Evolutionary conservation across 2,888 invertebrate species (phyloP), one percentile per base, ranked within the genome.

Genomic region (Amorpha juglandis): DNA sequence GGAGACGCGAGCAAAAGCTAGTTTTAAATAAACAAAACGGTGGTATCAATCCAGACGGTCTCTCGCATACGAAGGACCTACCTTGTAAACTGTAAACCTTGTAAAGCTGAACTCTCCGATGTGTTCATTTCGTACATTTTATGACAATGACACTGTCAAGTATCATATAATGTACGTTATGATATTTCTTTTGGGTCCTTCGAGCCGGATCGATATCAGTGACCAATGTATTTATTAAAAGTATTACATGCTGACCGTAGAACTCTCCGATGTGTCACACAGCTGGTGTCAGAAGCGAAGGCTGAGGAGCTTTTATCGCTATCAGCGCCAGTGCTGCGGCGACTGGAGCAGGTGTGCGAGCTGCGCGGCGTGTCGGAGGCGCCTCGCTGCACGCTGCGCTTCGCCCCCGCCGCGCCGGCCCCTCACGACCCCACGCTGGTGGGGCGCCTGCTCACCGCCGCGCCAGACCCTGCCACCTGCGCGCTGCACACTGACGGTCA

Each of bases 231-330:
- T 48, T 6, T 48, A 27, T 27, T 27, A 4, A 27, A 4, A 27
- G 4, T 3, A 27, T 27, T n/a, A n/a, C n/a, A n/a, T 38, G 9
- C 38, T 9, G 38, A 38, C 7, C 1, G 2, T 38, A 38, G 8
- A 45, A 16, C 48, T 21, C 19, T 11, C 9, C 2, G 1, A 19
- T 19, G 19, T 45, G 9, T n/a, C 6, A 38, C 38, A 62, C 89
- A 95, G 84, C 90, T 96, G 4, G 86, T 96, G 19, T 86, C 94
- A 0, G 94, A 95, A 75, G 96, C 95, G 0, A 95, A 95, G 0
- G 95, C 96, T 74, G 95, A 96, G 19, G 97, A 97, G 88, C 93
- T 97, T 42, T 90, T 97, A 0, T 95, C 95, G 16, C 95, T 96
- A 66, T 94, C 95, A 65, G 94, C 94, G 21, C 93, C 95, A 0